Evolutionary conservation across 53 echinoderm and acorn worm species (phyloP), one percentile per base, ranked within the genome.

Genomic region (Pentamera pediparva): DNA sequence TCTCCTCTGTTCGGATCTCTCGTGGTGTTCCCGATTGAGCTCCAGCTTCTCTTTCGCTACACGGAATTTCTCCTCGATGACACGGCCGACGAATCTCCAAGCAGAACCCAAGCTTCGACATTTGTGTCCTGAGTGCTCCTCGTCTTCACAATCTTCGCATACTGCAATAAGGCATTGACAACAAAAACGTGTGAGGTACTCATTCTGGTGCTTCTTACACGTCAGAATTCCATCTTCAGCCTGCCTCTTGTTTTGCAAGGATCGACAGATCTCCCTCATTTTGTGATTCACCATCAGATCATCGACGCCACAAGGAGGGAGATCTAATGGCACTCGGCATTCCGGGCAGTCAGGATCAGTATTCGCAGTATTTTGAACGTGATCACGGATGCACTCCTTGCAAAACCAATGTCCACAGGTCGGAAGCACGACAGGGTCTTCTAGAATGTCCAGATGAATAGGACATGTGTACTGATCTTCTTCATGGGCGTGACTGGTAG

Each of bases 371-470:
- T 40, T 43, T n/a, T 28, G 3, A 29, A 67, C 43, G 67, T 67
- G 45, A 13, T 26, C 4, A 18, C 7, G 10, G 9, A 67, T 27
- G 39, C 67, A 67, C 5, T 7, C 67, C 27, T 67, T 67, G 31
- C 67, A 67, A 26, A 67, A 40, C 67, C 67, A 67, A 43, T 67
- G 67, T 29, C 45, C 41, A 10, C 67, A 67, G 19, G 6, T 15
- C 11, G 24, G 54, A 67, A 67, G 67, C 12, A 43, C 45, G 20
- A 67, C 67, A 4, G 67, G 67, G 5, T 67, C 39, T 12, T 4
- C 45, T 22, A 67, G 21, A 26, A 67, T 67, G 21, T 67, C 67
- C 11, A 37, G 29, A 43, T 67, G 67, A 1, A 67, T 41, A 38
- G 67, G 67, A 17, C 67, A 67, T 15, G 39, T 10, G 11, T 12